A percentile compares a stretch with the other conserved stretches of the same genome.
Conservation (phyloP, 64 coral and sea anemone genomes). For the Stichodactyla helianthus region DNA sequence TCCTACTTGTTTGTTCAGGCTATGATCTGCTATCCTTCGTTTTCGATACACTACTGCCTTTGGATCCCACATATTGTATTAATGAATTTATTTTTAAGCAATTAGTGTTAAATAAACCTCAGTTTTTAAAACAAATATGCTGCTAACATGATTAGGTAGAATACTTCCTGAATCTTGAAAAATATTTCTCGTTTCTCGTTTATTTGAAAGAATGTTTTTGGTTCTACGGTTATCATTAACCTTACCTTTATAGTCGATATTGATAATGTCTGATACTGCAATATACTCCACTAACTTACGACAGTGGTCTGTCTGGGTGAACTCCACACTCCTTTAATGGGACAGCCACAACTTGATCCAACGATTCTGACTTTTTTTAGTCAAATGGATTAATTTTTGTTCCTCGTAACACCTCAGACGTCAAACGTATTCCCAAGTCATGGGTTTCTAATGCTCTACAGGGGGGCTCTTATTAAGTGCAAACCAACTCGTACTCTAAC, state of each 20-base stretch:
- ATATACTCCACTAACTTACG: not conserved
- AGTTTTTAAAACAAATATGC: not conserved
- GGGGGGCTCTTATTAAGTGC: conserved; percentile 11
- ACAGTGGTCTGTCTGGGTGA: not conserved
- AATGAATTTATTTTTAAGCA: not conserved
- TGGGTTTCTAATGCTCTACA: not conserved
- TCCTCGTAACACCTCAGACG: not conserved
- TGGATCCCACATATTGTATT: not conserved
- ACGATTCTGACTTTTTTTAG: not conserved
- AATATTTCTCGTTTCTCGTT: not conserved
- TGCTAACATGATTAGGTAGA: not conserved
- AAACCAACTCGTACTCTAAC: not conserved
- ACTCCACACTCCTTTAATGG: not conserved
- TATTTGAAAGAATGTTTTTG: not conserved
- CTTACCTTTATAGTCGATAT: not conserved
- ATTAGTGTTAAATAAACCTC: not conserved
- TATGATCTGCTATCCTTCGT: not conserved
- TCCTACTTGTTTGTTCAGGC: not conserved
- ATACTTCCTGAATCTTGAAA: not conserved
- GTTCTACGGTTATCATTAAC: not conserved
- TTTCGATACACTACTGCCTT: no score
- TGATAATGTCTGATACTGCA: not conserved
- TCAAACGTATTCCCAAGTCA: not conserved
- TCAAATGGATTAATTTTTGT: not conserved
- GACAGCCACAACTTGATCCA: not conserved